A percentile compares a stretch with the other conserved stretches of the same genome.
phyloP scores from a whole-genome alignment of 2,888 invertebrate species.

The Synergus laeviventris region DNA sequence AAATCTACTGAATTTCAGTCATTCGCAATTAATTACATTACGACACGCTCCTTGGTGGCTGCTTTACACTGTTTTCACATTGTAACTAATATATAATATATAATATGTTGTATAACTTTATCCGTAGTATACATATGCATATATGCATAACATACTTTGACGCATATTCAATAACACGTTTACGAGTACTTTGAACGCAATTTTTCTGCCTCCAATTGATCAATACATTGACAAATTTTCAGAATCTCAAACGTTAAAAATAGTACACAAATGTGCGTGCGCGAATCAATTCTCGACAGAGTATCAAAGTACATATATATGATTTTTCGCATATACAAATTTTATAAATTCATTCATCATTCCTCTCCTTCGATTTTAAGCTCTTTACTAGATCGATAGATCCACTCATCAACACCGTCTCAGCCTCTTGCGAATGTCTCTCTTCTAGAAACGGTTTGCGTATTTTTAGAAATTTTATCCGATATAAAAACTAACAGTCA shows the following conservation, averaged over 20 bases:
- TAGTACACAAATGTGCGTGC: slow-evolving; percentile 4
- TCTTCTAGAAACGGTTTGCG: neutral
- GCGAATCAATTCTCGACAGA: neutral
- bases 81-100: slow-evolving; percentile 50
- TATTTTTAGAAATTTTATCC: neutral
- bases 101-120: neutral
- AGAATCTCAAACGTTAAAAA: neutral
- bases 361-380: slow-evolving; percentile 20
- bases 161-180: slow-evolving; percentile 18
- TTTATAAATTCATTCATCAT: slow-evolving; percentile 49
- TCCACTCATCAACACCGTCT: neutral
- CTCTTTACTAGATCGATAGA: neutral
- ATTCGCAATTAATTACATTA: slow-evolving; percentile 51
- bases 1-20: slow-evolving; percentile 53
- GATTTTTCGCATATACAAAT: neutral
- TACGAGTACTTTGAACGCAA: neutral
- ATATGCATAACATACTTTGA: slow-evolving; percentile 51
- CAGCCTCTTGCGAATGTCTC: neutral
- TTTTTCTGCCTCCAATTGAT: neutral
- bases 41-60: slow-evolving; percentile 48
- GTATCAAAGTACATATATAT: slow-evolving; percentile 2
- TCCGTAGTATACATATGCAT: slow-evolving; percentile 43
- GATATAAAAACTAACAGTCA: neutral
- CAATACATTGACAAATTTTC: neutral
- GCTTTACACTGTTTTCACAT: slow-evolving; percentile 50